Evolutionary conservation across 2,113 vertebrate genomes (phyloP).

Genomic region (Promerops cafer): DNA sequence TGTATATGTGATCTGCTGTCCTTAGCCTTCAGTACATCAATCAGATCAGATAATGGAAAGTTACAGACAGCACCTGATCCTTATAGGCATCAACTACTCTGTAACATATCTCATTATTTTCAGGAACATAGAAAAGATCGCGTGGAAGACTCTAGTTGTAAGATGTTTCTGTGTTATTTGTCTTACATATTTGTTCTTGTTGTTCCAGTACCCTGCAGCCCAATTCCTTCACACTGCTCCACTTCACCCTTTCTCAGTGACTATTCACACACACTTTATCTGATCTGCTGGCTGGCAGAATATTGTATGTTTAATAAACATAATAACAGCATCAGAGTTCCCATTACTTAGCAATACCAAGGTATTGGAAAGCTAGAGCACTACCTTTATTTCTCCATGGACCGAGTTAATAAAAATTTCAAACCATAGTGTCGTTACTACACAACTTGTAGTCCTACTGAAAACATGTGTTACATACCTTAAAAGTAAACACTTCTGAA

Average conservation of each 20-base stretch:
- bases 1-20: background rate
- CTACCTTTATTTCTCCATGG: background rate
- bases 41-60: background rate
- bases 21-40: background rate
- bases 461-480: background rate
- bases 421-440: background rate
- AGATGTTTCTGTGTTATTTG: background rate
- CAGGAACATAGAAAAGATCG: background rate
- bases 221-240: background rate
- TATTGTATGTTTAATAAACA: background rate
- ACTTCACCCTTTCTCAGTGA: background rate
- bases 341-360: background rate
- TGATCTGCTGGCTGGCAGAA: background rate
- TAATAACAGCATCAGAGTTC: background rate
- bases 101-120: background rate
- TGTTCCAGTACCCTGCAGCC: background rate
- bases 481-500: background rate
- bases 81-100: background rate
- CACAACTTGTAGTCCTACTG: background rate
- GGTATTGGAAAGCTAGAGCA: background rate
- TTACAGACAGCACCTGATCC: background rate
- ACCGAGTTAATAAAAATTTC: background rate
- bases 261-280: background rate
- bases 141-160: background rate
- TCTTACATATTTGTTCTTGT: background rate